A percentile compares a stretch with the other conserved stretches of the same genome.
phyloP scores from a whole-genome alignment of 2,797 vertebrate genomes.

The Crocodylus rhombifer region DNA sequence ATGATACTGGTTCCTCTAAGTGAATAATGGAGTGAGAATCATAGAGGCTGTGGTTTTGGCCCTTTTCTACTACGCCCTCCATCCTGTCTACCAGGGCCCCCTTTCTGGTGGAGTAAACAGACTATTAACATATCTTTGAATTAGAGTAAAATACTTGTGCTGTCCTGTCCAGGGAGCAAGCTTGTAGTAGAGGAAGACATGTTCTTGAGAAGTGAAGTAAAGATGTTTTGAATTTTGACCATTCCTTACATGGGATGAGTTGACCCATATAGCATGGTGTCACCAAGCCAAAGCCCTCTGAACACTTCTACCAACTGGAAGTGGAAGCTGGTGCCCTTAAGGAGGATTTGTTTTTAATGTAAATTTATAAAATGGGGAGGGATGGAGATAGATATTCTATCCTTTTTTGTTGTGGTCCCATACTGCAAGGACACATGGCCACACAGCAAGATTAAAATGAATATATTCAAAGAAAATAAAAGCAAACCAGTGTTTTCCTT shows the following conservation, averaged over 20 bases:
- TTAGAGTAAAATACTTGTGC: neutral
- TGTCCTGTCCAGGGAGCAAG: neutral
- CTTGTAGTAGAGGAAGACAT: neutral
- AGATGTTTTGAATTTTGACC: neutral
- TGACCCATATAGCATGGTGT: no score
- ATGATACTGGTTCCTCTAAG: neutral
- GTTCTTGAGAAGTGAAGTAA: neutral
- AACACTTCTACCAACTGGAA: no score
- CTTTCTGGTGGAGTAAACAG: neutral
- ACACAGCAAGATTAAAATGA: no score
- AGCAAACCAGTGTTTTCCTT: neutral
- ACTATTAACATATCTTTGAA: neutral
- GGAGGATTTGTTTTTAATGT: neutral
- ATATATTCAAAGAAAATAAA: neutral
- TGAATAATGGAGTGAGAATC: no score
- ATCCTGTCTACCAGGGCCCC: neutral
- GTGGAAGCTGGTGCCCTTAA: no score
- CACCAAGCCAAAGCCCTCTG: no score
- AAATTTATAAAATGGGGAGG: rapidly evolving
- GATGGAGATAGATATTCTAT: neutral
- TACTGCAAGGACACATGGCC: neutral
- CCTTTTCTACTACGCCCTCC: neutral
- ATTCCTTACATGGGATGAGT: no score
- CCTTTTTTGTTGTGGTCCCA: neutral
- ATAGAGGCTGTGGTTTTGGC: no score